A percentile compares a stretch with the other conserved stretches of the same genome.
Evolutionary conservation across 1,140 invertebrate species (phyloP).

Genomic region (Hyles euphorbiae): DNA sequence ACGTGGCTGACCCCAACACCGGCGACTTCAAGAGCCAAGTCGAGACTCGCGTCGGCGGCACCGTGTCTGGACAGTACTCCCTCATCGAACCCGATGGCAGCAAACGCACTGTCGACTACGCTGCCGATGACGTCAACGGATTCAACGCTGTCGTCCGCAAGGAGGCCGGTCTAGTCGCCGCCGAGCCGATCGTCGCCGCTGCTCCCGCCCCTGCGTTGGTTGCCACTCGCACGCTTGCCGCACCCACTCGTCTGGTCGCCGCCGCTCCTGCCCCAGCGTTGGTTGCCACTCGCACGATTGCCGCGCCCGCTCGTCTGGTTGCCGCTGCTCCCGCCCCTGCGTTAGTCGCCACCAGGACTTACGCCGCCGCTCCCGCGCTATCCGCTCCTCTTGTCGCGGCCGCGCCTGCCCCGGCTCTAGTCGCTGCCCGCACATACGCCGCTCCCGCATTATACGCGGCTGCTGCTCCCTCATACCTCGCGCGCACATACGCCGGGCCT

Average conservation of each 20-base stretch:
- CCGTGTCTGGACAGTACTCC: conserved; percentile 73
- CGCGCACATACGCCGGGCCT: conserved; percentile 32
- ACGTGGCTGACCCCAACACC: conserved; percentile 70
- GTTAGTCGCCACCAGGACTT: conserved; percentile 12
- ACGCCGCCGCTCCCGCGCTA: conserved; percentile 17
- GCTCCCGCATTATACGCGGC: conserved; percentile 20
- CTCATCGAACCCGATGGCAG: conserved; percentile 69
- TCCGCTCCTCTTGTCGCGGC: conserved; percentile 19
- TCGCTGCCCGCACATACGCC: conserved; percentile 17
- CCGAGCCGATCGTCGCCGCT: conserved; percentile 15
- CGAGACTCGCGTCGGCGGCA: conserved; percentile 73
- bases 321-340: conserved; percentile 19
- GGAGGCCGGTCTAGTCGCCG: conserved; percentile 39
- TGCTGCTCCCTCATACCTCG: conserved; percentile 14
- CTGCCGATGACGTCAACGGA: conserved; percentile 67
- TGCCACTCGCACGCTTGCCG: conserved; percentile 27
- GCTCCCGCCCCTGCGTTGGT: conserved; percentile 13
- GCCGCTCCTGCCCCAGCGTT: conserved; percentile 7
- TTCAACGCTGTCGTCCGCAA: conserved; percentile 72
- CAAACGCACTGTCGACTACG: conserved; percentile 69
- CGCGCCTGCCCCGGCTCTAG: conserved; percentile 17
- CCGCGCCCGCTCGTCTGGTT: conserved; percentile 7
- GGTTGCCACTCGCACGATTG: neutral
- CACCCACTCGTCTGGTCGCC: conserved; percentile 9
- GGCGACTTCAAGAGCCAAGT: conserved; percentile 72